Base-by-base conservation (phyloP, 2,888 invertebrate genomes). In the Dyspetes luteomarginatus region DNA sequence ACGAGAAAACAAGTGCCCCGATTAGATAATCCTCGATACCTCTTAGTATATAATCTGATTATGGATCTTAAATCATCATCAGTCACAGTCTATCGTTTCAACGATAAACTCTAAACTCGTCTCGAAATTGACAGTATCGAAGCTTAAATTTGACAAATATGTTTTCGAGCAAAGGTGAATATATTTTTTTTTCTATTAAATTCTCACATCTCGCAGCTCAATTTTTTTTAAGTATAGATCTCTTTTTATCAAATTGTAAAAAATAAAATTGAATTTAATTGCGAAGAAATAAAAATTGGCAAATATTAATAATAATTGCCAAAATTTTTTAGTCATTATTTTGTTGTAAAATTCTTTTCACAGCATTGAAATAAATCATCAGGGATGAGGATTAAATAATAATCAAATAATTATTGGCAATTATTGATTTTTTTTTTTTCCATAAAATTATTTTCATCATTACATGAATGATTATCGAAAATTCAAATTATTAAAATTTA, bases 111-210 rank as follows among this genome's bases (percentile, higher is more conserved):
- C n/a, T n/a, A n/a, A n/a, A n/a, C n/a, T n/a, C n/a, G n/a, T n/a
- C n/a, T n/a, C n/a, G n/a, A n/a, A n/a, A n/a, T 52, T 55, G 48
- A 60, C 30, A 24, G 36, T n/a, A 19, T 15, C n/a, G 19, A 52
- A 50, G 36, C 15, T 12, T 36, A 36, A 36, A 30, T 17, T 17
- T 9, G 4, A 30, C 41, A 12, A 82, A 22, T 12, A 83, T 83
- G 83, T 28, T 81, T 50, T 75, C 62, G 0, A 68, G 62, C 56
- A 81, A 67, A 76, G 81, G 83, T 83, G 43, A 56, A 65, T 50
- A 62, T 4, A 43, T 7, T 19, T 24, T 12, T 4, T 3, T 48
- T 24, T 3, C 36, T 43, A 22, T 28, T 64, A 60, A 30, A 48
- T 48, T 43, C n/a, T n/a, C n/a, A n/a, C n/a, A n/a, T n/a, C n/a